Conservation (phyloP, 2,113 vertebrate genomes). For the Limanda limanda region DNA sequence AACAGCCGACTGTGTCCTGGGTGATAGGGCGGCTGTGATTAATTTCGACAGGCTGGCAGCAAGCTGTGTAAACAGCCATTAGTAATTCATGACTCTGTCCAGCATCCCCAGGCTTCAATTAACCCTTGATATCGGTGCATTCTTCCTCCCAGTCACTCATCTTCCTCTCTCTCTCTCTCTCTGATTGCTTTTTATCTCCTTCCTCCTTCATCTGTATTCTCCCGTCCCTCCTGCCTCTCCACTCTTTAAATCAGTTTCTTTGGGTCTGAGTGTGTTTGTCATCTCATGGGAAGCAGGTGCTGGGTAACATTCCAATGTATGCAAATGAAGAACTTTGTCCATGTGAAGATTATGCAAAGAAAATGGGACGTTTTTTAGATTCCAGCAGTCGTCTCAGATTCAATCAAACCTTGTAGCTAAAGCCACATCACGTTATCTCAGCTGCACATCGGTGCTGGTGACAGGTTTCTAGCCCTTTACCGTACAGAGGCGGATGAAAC, state of each 20-base stretch:
- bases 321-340: constrained; percentile 30
- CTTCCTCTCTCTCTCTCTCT: constrained; percentile 67
- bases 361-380: background rate
- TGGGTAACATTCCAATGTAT: constrained; percentile 15
- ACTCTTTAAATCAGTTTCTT: constrained; percentile 32
- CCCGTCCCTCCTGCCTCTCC: constrained; percentile 37
- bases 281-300: constrained; percentile 29
- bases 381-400: too few species aligned
- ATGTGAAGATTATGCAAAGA: constrained; percentile 26
- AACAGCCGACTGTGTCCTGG: constrained; percentile 54
- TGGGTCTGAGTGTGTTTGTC: constrained; percentile 22
- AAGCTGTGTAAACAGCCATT: constrained; percentile 81
- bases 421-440: too few species aligned
- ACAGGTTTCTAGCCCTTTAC: too few species aligned
- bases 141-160: constrained; percentile 44
- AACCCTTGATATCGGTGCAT: constrained; percentile 68
- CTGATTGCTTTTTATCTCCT: constrained; percentile 45
- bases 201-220: constrained; percentile 48
- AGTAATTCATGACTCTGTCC: constrained; percentile 80
- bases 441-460: too few species aligned
- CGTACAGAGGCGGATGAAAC: too few species aligned
- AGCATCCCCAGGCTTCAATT: constrained; percentile 76
- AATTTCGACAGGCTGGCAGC: constrained; percentile 74
- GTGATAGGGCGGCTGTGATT: constrained; percentile 74
- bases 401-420: too few species aligned